Percentiles rank a stretch among this genome's conserved stretches.
phyloP scores from a whole-genome alignment of 2,888 invertebrate species.

The Sphinx pinastri region DNA sequence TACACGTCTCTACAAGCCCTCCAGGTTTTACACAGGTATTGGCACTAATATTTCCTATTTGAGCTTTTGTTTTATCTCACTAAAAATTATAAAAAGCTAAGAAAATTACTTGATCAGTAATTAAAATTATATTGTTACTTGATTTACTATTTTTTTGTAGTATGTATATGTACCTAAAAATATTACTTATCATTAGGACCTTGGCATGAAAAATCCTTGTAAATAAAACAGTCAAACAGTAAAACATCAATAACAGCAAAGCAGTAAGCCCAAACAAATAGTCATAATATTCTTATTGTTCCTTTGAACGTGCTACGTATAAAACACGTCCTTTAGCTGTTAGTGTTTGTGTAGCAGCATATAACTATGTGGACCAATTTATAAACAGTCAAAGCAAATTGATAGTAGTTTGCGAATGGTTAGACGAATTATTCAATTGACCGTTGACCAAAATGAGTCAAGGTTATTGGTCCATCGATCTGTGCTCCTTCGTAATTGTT shows the following conservation, averaged over 20 bases:
- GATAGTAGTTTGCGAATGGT: conserved; percentile 40
- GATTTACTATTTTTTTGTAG: too few relatives aligned
- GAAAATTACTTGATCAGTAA: too few relatives aligned
- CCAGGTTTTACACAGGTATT: conserved; percentile 63
- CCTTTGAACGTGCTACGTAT: background rate
- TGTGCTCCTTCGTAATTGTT: conserved; percentile 21
- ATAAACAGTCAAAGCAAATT: conserved; percentile 38
- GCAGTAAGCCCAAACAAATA: background rate
- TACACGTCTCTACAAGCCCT: conserved; percentile 66
- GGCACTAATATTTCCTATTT: background rate
- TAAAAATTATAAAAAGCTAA: too few relatives aligned
- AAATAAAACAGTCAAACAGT: too few relatives aligned
- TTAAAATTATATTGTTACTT: too few relatives aligned
- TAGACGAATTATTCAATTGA: conserved; percentile 59
- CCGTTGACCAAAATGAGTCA: conserved; percentile 52
- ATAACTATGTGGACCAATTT: conserved; percentile 9
- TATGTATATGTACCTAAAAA: too few relatives aligned
- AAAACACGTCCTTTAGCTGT: background rate
- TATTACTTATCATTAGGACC: too few relatives aligned
- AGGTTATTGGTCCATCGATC: conserved; percentile 45
- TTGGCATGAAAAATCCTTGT: too few relatives aligned
- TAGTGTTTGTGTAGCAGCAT: conserved; percentile 1
- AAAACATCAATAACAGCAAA: background rate
- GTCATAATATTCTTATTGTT: background rate
- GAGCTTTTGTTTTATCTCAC: too few relatives aligned